Conservation (phyloP, 2,113 vertebrate species). For the Grus americana region DNA sequence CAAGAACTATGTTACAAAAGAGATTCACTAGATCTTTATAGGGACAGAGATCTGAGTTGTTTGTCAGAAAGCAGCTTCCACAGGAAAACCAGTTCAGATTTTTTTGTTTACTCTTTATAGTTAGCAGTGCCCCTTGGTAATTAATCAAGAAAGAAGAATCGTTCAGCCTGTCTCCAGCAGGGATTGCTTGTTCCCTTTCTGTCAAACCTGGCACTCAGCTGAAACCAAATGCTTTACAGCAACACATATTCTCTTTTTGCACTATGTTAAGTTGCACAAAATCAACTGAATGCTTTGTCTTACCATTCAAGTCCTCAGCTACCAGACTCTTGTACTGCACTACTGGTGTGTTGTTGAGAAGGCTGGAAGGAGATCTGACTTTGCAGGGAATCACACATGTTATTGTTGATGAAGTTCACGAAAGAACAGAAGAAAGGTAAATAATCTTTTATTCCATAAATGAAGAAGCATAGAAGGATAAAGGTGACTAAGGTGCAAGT, state of each 20-base stretch:
- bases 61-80: neutral
- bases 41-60: neutral
- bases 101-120: neutral
- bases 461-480: neutral
- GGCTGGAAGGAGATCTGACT: slow-evolving; percentile 87
- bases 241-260: neutral
- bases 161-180: neutral
- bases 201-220: neutral
- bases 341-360: slow-evolving; percentile 90
- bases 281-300: neutral
- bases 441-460: neutral
- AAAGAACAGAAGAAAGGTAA: slow-evolving; percentile 97
- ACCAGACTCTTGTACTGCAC: slow-evolving; percentile 96
- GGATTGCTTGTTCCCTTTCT: neutral
- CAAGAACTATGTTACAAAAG: neutral
- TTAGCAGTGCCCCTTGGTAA: neutral
- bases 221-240: neutral
- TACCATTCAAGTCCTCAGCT: slow-evolving; percentile 79
- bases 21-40: neutral
- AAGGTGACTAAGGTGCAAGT: neutral
- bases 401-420: slow-evolving; percentile 96
- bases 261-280: neutral
- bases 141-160: neutral
- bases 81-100: neutral
- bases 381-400: slow-evolving; percentile 88